Evolutionary conservation across 92 coral and sea anemone genomes (phyloP), one percentile per base, ranked within the genome.

Genomic region (Hydrozoanthus gracilis): DNA sequence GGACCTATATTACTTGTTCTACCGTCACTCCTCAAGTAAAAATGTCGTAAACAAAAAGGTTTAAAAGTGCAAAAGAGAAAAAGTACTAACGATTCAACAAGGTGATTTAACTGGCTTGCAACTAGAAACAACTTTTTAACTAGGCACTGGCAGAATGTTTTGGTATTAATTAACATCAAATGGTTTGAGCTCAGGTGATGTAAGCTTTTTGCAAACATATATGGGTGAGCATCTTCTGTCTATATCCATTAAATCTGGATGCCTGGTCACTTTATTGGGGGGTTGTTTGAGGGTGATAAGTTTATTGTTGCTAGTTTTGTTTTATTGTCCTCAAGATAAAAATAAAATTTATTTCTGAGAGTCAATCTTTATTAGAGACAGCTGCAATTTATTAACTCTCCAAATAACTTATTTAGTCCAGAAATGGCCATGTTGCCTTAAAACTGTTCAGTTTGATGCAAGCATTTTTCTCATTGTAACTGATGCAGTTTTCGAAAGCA

Each of bases 281-380:
- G 18, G 16, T 7, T 18, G n/a, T 3, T 3, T 6, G 44, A 5
- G 76, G 55, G 39, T 27, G 39, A 27, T 71, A 7, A n/a, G 44
- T 13, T 44, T 71, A 44, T 71, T 13, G 3, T 71, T 4, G 77
- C 3, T 45, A 35, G 6, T 45, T 76, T 76, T 52, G 64, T 58
- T 76, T 77, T 77, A 77, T 77, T 77, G 54, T 46, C 55, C 55
- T 77, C 5, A 44, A 77, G 18, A 39, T 77, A 56, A 44, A 51
- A 52, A 4, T 50, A 20, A 76, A 51, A 18, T 76, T 77, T 71
- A 71, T 71, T 52, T 55, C 64, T 77, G 35, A 44, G 27, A 10
- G 6, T 77, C 79, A 54, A 77, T 15, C 44, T 77, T 77, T 77
- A 77, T 77, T 77, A 46, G 44, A 77, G 54, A 77, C 65, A 77